These are phyloP conservation scores for Tenrec ecaudatus DNA, from an alignment of 2,113 vertebrate genomes.

Conservation along the genomic window DNA sequence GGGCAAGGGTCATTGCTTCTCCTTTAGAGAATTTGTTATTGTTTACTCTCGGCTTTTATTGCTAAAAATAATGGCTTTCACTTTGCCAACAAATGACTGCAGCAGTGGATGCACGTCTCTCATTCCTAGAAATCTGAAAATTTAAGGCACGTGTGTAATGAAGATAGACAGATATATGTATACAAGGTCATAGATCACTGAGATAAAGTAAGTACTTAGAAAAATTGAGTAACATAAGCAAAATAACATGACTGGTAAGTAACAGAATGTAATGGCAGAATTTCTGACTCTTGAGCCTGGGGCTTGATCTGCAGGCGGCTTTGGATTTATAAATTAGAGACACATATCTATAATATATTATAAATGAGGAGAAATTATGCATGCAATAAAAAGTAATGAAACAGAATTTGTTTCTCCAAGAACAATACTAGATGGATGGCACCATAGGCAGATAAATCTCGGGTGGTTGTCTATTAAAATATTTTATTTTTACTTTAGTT, in stretches of 20 bases:
- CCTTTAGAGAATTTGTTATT: background rate
- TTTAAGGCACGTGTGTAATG: background rate
- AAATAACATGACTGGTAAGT: background rate
- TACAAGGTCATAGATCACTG: background rate
- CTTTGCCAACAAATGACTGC: background rate
- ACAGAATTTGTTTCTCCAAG: background rate
- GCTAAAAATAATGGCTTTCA: background rate
- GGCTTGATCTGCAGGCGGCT: background rate
- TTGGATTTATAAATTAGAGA: background rate
- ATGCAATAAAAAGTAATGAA: slow-evolving; percentile 5
- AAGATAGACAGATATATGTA: background rate
- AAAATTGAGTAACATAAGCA: background rate
- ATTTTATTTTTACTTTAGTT: background rate
- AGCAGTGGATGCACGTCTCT: background rate
- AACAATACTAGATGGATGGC: background rate
- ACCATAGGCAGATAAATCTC: background rate
- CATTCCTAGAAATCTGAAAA: background rate
- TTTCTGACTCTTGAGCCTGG: background rate
- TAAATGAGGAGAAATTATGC: background rate
- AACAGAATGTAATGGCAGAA: slow-evolving; percentile 53
- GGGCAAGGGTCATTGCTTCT: background rate
- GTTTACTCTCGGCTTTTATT: background rate
- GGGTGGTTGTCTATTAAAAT: background rate
- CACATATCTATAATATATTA: background rate
- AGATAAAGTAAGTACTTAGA: background rate